Conservation (phyloP, 1,140 invertebrate species). For the Sycophila sp. region DNA sequence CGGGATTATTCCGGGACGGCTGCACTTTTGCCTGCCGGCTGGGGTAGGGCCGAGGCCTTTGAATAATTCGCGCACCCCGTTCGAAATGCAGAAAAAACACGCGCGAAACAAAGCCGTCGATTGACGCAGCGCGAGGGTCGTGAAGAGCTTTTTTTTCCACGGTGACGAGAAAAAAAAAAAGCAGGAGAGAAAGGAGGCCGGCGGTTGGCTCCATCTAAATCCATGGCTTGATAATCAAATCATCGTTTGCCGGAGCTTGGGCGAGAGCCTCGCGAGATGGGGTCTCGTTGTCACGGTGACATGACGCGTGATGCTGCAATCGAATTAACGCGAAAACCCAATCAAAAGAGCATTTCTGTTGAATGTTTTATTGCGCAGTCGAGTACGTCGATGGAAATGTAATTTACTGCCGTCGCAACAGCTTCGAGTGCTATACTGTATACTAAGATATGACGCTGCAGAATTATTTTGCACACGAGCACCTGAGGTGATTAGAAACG, state of each 20-base stretch:
- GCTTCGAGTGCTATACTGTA: too few species aligned
- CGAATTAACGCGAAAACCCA: too few species aligned
- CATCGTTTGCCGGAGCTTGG: slow-evolving; percentile 2
- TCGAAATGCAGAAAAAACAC: background rate
- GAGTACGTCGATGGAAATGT: too few species aligned
- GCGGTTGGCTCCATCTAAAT: background rate
- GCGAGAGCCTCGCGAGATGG: too few species aligned
- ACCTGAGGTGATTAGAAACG: too few species aligned
- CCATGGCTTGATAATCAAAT: slow-evolving; percentile 29
- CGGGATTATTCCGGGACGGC: slow-evolving; percentile 34
- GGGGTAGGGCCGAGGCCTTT: too few species aligned
- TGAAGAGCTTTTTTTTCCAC: slow-evolving; percentile 17
- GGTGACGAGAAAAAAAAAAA: background rate
- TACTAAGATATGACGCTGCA: too few species aligned
- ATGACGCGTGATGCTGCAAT: background rate
- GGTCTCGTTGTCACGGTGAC: background rate
- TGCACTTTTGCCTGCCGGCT: slow-evolving; percentile 37
- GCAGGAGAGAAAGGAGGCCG: slow-evolving; percentile 7
- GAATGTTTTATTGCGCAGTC: too few species aligned
- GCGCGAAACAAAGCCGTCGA: slow-evolving; percentile 16
- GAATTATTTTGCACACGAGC: too few species aligned
- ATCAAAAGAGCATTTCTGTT: too few species aligned
- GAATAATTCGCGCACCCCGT: slow-evolving; percentile 23
- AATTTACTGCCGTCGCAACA: too few species aligned
- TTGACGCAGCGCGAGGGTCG: slow-evolving; percentile 11